Base-by-base conservation (phyloP, 2,113 vertebrate genomes). In the Strix aluco region DNA sequence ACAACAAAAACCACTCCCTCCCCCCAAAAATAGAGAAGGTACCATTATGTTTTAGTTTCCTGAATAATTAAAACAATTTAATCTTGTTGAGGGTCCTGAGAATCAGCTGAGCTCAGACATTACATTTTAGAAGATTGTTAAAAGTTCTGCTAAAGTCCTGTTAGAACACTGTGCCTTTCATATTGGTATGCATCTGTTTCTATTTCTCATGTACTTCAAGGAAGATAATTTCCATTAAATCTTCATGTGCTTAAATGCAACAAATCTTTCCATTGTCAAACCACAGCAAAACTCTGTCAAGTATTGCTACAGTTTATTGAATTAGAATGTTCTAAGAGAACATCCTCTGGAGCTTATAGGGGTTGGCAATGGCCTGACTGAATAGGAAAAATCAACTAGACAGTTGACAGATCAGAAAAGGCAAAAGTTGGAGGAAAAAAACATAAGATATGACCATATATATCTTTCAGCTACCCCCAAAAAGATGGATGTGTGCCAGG, bases 191-290 rank as follows among this genome's bases (percentile, higher is more conserved):
- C 72, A 27, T 74, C 5, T 71, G 52, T 57, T 88, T 70, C 16
- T 84, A 20, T 47, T 88, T 75, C 80, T 82, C 27, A 23, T 15
- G 40, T 47, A 52, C 36, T 63, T 81, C 40, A 66, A 61, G 15
- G 5, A 80, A 67, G 47, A 77, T 54, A 67, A 94, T 83, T 92
- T 88, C 92, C 71, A 81, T 89, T 30, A 94, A 93, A 82, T 90
- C 54, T 94, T 91, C 49, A 21, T 88, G 42, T 55, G 36, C 40
- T 57, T 77, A 66, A 86, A 92, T n/a, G 42, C 34, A 88, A 74
- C 42, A 94, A 96, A 63, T 51, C 19, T 63, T 44, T 84, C 79
- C 51, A 67, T 57, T 88, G 58, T 89, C n/a, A 59, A 90, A 81
- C 32, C 54, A 38, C 46, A 69, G 57, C 15, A 84, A 77, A 94